A percentile compares a stretch with the other conserved stretches of the same genome.
Evolutionary conservation across 1,140 invertebrate species (phyloP).

Genomic region (Mycetomoellerius zeteki): DNA sequence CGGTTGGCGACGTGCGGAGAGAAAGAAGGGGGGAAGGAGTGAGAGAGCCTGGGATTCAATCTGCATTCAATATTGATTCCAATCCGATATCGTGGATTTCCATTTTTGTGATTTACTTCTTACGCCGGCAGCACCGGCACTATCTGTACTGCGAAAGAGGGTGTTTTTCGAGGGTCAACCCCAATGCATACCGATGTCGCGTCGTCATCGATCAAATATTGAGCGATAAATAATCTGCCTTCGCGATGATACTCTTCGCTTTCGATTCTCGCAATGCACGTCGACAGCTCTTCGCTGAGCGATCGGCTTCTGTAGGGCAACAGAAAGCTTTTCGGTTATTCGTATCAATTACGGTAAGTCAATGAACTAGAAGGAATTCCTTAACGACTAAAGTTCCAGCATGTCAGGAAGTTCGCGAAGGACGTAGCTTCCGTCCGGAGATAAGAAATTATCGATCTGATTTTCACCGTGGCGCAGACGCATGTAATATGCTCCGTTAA

Average conservation of each 20-base stretch:
- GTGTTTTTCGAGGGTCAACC: slow-evolving; percentile 65
- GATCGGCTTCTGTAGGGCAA: neutral
- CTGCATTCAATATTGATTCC: slow-evolving; percentile 86
- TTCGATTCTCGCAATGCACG: neutral
- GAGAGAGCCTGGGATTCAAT: slow-evolving; percentile 80
- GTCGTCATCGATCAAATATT: slow-evolving; percentile 66
- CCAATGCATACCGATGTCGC: slow-evolving; percentile 69
- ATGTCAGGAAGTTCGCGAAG: slow-evolving; percentile 50
- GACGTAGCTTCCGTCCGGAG: slow-evolving; percentile 17
- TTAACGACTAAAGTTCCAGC: slow-evolving; percentile 73
- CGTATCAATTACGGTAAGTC: slow-evolving; percentile 75
- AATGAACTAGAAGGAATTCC: slow-evolving; percentile 71
- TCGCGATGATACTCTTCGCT: slow-evolving; percentile 1
- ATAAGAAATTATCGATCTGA: slow-evolving; percentile 72
- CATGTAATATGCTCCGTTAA: slow-evolving; percentile 49
- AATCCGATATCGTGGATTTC: slow-evolving; percentile 83
- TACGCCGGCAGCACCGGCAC: slow-evolving; percentile 68
- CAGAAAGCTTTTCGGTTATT: slow-evolving; percentile 63
- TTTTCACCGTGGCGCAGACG: slow-evolving; percentile 57
- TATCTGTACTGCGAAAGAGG: slow-evolving; percentile 59
- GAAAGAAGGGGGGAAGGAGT: slow-evolving; percentile 38
- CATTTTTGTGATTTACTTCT: slow-evolving; percentile 85
- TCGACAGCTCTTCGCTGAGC: neutral
- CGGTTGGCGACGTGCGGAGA: slow-evolving; percentile 38
- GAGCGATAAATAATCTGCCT: slow-evolving; percentile 40